These are phyloP conservation scores for Bombus huntii DNA, from an alignment of 1,140 invertebrate species.

Conservation along the genomic window DNA sequence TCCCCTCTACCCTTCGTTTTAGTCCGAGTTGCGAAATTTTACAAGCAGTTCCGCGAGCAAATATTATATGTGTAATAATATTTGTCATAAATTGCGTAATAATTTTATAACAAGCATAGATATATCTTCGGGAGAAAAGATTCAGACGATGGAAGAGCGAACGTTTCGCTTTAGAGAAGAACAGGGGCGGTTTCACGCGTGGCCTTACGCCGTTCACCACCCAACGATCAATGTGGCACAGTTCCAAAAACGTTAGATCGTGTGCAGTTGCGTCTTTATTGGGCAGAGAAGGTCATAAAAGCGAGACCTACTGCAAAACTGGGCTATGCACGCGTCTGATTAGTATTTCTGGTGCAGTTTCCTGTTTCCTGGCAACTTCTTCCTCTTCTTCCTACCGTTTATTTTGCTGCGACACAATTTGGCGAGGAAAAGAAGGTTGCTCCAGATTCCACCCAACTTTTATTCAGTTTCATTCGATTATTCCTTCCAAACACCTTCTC, in stretches of 20 bases:
- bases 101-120: too few species aligned
- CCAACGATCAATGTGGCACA: slow-evolving; percentile 8
- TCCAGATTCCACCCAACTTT: too few species aligned
- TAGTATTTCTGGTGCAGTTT: background rate
- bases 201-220: background rate
- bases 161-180: background rate
- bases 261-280: slow-evolving; percentile 25
- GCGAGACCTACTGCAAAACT: slow-evolving; percentile 7
- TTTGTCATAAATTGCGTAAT: too few species aligned
- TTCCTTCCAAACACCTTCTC: too few species aligned
- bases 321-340: background rate
- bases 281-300: background rate
- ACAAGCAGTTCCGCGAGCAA: too few species aligned
- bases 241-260: slow-evolving; percentile 19
- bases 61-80: too few species aligned
- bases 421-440: background rate
- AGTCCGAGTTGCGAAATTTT: too few species aligned
- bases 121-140: too few species aligned
- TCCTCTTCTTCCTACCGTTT: background rate
- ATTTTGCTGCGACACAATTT: background rate
- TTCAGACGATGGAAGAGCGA: background rate
- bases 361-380: background rate
- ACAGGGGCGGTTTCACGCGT: background rate
- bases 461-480: too few species aligned
- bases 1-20: too few species aligned